Evolutionary conservation across 30 jellyfish, hydroid and myxozoan genomes (phyloP).

Genomic region (Turritopsis dohrnii): DNA sequence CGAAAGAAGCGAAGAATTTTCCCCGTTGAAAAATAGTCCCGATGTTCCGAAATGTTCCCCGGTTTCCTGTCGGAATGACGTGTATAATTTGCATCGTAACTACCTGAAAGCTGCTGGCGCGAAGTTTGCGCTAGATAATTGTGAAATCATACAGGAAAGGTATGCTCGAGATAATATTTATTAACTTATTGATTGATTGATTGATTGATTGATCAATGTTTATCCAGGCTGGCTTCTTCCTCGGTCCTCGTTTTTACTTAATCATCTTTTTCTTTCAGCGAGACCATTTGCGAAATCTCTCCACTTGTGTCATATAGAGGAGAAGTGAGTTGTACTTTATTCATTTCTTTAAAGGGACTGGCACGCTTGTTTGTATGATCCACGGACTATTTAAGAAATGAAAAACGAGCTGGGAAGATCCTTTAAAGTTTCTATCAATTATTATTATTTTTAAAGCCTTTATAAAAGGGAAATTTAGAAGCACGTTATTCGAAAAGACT

Average conservation of each 20-base stretch:
- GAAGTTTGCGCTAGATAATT: conserved; percentile 20
- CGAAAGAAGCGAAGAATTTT: conserved; percentile 77
- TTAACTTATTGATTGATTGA: not conserved
- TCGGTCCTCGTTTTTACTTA: not conserved
- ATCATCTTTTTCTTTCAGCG: conserved; percentile 30
- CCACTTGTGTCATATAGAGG: conserved; percentile 75
- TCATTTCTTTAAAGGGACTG: not conserved
- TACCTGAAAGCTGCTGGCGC: conserved; percentile 83
- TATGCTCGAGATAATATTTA: not conserved
- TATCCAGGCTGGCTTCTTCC: too few species aligned
- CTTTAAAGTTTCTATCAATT: too few species aligned
- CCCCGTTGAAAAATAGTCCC: conserved; percentile 95
- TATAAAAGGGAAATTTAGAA: too few species aligned
- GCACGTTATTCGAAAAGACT: too few species aligned
- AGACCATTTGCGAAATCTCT: conserved; percentile 60
- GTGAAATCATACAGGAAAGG: not conserved
- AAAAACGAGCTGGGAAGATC: too few species aligned
- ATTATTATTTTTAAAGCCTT: too few species aligned
- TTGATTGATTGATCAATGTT: not conserved
- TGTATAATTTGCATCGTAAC: conserved; percentile 41
- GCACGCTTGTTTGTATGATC: too few species aligned
- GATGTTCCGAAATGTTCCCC: conserved; percentile 67
- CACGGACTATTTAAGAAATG: too few species aligned
- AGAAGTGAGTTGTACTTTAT: conserved; percentile 50
- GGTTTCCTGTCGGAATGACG: conserved; percentile 66